Percentiles rank a stretch among this genome's conserved stretches.
These are phyloP conservation scores for Drosophila multiciliata DNA, from an alignment of 2,888 invertebrate genomes.

Conservation along the genomic window DNA sequence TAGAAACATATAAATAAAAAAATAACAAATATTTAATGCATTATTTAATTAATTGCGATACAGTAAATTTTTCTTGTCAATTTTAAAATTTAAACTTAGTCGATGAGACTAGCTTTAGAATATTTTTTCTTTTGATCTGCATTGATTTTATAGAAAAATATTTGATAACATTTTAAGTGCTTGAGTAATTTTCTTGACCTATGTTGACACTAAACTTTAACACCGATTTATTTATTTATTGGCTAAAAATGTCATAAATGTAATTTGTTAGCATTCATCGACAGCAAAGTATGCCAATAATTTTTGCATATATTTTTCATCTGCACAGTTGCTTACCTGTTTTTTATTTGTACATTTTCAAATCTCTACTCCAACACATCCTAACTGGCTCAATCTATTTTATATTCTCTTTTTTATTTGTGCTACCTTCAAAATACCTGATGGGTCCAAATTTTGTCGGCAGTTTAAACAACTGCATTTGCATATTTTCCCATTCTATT, in stretches of 20 bases:
- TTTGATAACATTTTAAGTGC: too few relatives aligned
- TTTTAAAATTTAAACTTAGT: background rate
- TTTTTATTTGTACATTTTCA: background rate
- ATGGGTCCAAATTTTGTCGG: conserved; percentile 35
- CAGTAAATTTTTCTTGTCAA: background rate
- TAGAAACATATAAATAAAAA: background rate
- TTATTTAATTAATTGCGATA: background rate
- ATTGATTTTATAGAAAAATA: too few relatives aligned
- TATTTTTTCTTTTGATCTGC: background rate
- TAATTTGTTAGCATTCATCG: background rate
- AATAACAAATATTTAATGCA: background rate
- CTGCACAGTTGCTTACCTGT: background rate
- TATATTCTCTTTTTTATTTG: conserved; percentile 9
- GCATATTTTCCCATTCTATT: conserved; percentile 44
- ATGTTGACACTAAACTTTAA: background rate
- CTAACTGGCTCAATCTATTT: background rate
- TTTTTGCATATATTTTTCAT: background rate
- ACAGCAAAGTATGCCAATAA: background rate
- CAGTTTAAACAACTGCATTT: conserved; percentile 53
- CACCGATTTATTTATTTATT: background rate
- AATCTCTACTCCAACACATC: background rate
- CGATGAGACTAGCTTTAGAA: background rate
- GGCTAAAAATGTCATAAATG: background rate
- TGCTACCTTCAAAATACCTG: conserved; percentile 34
- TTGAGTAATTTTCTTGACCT: background rate